Evolutionary conservation across 2,888 invertebrate species (phyloP), one percentile per base, ranked within the genome.

Genomic region (Metacarcinus magister): DNA sequence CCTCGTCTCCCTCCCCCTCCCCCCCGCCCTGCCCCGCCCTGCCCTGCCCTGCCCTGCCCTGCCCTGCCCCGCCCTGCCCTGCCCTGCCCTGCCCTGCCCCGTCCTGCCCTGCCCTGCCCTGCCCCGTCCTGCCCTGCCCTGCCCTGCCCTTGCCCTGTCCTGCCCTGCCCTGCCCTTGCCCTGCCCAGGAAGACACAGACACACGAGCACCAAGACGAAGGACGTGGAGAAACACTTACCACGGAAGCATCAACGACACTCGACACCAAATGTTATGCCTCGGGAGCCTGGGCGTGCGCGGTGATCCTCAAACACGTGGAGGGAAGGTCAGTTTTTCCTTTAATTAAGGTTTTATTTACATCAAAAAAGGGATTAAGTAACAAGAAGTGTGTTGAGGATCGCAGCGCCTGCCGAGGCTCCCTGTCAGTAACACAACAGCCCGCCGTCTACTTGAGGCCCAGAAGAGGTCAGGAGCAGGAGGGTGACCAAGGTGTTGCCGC

Each of bases 361-460:
- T 93, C 23, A 46, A n/a, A 48, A 87, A 75, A 8, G n/a, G 0
- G 2, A n/a, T 8, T 75, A 60, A 4, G 75, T 10, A 75, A 75
- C n/a, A n/a, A n/a, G 28, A 75, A 28, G 75, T 8, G 75, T 75
- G 75, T 75, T 75, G 82, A 32, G 44, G 28, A 32, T n/a, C n/a
- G 19, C 87, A 8, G 32, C n/a, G n/a, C 46, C 28, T 19, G 28
- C 44, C 44, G 5, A 82, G 94, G 89, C 0, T 89, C 48, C 87
- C 32, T 48, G 46, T 94, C 39, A 94, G 91, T 90, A 32, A 95
- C 90, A 91, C 94, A 90, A 95, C 32, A 90, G 90, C 94, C 94
- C 94, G 91, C 91, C 90, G 44, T 91, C 94, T 95, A 95, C 94
- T 60, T 91, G 60, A 95, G 94, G 94, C 94, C 46, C 94, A 94